Evolutionary conservation across 92 coral and sea anemone species (phyloP).

Genomic region (Micromussa lordhowensis): DNA sequence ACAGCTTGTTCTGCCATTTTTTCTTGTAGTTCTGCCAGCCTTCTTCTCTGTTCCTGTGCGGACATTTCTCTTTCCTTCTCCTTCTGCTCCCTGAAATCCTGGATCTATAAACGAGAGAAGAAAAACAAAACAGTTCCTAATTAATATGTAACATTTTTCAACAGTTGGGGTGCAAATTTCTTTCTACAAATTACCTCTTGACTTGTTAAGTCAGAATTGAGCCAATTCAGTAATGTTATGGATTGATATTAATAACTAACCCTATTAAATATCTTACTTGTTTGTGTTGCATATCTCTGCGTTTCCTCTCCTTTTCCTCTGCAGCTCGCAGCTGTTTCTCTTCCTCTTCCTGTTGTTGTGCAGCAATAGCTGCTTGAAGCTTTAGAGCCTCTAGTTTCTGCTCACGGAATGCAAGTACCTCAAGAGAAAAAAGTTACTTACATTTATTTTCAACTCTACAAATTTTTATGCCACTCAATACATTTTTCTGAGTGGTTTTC

Average conservation of each 20-base stretch:
- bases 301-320: slow-evolving; percentile 79
- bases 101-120: slow-evolving; percentile 8
- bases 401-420: slow-evolving; percentile 94
- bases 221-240: neutral
- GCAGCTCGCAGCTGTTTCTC: slow-evolving; percentile 64
- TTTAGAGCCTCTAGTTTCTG: slow-evolving; percentile 93
- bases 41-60: slow-evolving; percentile 67
- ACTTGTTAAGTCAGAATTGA: neutral
- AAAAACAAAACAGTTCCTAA: too few species aligned
- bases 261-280: slow-evolving; percentile 49
- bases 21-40: slow-evolving; percentile 79
- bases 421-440: neutral
- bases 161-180: neutral
- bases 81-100: slow-evolving; percentile 63
- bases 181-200: neutral
- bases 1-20: slow-evolving; percentile 88
- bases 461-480: neutral
- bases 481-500: neutral
- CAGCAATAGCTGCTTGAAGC: slow-evolving; percentile 87
- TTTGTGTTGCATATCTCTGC: slow-evolving; percentile 74
- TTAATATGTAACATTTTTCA: too few species aligned
- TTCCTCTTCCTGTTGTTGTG: slow-evolving; percentile 79
- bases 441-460: neutral
- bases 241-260: too few species aligned
- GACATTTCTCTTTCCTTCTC: slow-evolving; percentile 67